Base-by-base conservation (phyloP, 2,888 invertebrate species). In the Arctia plantaginis region DNA sequence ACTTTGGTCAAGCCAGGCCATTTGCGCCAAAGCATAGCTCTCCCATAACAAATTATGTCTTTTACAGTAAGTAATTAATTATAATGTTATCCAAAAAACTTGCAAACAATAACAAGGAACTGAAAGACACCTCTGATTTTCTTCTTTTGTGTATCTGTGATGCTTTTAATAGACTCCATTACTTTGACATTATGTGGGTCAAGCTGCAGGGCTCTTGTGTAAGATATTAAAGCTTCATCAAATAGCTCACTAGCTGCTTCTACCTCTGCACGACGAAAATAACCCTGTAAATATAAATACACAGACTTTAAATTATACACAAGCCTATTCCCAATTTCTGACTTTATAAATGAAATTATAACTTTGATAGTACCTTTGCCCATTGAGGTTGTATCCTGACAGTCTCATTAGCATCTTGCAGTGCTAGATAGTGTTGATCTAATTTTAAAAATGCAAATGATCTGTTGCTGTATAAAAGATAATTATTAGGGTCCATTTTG, bases 361-460 rank as follows among this genome's bases (percentile, higher is more conserved):
- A 55, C 20, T 33, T 13, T n/a, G 39, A 35, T n/a, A 75, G 71
- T 72, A 97, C 98, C 96, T 98, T 98, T 13, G 98, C 97, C 98
- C 98, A 98, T 68, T 97, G 96, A 30, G 98, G 98, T 89, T 97
- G 97, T 73, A 98, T 89, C 88, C 96, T 95, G 72, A 98, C 98
- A 6, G 97, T 97, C 91, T 97, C 97, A 86, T 97, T 96, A 3
- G 98, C 98, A 96, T 98, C 98, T 90, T 97, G 97, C 84, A 98
- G 93, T 0, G 98, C 97, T 82, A 97, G 96, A 91, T 97, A 97
- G 92, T 97, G 98, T 89, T 98, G 98, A 85, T 97, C 97, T 82
- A 97, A 93, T 92, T 98, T 97, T 55, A 98, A 93, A 92, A 98
- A 98, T 20, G 98, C 98, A 87, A 97, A 96, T 10, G 98, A 98